A percentile compares a stretch with the other conserved stretches of the same genome.
These are phyloP conservation scores for Morus bassanus DNA, from an alignment of 2,797 vertebrate species.

Conservation along the genomic window DNA sequence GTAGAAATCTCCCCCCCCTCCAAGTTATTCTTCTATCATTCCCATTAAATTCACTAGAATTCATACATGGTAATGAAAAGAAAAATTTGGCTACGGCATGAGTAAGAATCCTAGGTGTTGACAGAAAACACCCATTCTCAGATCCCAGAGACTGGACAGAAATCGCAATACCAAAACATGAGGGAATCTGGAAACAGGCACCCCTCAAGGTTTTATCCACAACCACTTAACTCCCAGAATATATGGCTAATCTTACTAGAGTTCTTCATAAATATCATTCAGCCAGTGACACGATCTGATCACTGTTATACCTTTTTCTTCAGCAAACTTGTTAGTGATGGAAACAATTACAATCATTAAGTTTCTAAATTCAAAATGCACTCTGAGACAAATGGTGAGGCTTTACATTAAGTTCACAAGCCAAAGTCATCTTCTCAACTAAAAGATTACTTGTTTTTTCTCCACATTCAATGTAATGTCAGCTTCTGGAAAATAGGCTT, in stretches of 20 bases:
- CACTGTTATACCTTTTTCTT: not conserved
- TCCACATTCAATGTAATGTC: not conserved
- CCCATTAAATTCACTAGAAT: not conserved
- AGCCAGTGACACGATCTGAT: not conserved
- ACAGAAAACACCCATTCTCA: not conserved
- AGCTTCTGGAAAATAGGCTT: not conserved
- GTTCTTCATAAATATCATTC: not conserved
- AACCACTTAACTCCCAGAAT: not conserved
- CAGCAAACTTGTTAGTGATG: not conserved
- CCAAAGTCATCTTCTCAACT: not conserved
- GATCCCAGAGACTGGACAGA: not conserved
- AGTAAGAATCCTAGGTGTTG: not conserved
- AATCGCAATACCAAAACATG: not conserved
- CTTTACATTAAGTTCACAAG: not conserved
- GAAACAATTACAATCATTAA: not conserved
- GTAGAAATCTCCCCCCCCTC: too few relatives aligned
- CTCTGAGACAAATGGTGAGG: not conserved
- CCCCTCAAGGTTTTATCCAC: not conserved
- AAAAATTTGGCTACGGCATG: not conserved
- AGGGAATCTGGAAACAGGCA: not conserved
- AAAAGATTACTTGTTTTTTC: not conserved
- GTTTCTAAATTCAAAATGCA: not conserved
- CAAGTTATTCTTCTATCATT: not conserved
- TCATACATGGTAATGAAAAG: not conserved
- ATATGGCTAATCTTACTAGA: not conserved